These are phyloP conservation scores for Marronus borbonicus DNA, from an alignment of 2,888 invertebrate species.

Conservation along the genomic window DNA sequence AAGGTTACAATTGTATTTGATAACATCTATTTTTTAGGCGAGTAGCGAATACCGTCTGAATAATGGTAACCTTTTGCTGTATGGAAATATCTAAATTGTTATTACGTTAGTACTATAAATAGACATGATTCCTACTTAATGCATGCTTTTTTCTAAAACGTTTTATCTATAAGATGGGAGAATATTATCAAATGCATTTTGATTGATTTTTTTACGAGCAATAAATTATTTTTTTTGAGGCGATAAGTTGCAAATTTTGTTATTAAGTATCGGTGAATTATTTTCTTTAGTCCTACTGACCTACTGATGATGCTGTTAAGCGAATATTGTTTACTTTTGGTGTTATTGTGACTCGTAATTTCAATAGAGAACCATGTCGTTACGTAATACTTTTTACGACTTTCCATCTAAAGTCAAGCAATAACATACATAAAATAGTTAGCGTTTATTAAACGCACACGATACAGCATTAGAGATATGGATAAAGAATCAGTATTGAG, in stretches of 20 bases:
- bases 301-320: background rate
- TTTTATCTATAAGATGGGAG: background rate
- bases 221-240: background rate
- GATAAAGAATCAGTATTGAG: too few species aligned
- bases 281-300: background rate
- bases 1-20: background rate
- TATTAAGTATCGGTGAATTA: too few species aligned
- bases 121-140: slow-evolving; percentile 37
- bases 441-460: too few species aligned
- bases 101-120: slow-evolving; percentile 41
- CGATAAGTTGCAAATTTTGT: background rate
- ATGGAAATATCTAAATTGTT: slow-evolving; percentile 17
- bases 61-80: too few species aligned
- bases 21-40: background rate
- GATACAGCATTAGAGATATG: too few species aligned
- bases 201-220: background rate
- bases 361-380: background rate
- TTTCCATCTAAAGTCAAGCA: too few species aligned
- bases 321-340: background rate
- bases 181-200: background rate
- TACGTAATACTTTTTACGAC: background rate
- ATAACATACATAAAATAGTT: too few species aligned
- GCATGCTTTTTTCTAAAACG: background rate
- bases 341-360: background rate
- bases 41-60: too few species aligned